Percentiles rank a stretch among this genome's conserved stretches.
These are phyloP conservation scores for Nematopogon swammerdamellus DNA, from an alignment of 2,888 invertebrate genomes.

Conservation along the genomic window DNA sequence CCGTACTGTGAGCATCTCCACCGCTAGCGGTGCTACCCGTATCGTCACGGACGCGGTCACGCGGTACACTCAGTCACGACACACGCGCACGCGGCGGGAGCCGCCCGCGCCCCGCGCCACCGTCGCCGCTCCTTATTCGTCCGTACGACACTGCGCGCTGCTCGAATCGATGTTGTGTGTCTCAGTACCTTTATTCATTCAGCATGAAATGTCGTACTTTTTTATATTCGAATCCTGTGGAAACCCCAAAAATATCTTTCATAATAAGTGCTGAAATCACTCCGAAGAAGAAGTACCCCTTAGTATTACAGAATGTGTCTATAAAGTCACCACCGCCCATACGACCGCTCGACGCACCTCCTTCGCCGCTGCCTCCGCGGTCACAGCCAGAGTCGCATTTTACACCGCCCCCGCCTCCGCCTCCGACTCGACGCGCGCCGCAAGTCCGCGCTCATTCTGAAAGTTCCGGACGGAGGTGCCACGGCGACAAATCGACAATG, in stretches of 20 bases:
- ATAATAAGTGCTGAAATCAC: too few relatives aligned
- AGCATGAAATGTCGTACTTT: not conserved
- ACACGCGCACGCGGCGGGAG: constrained; percentile 48
- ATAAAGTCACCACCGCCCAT: too few relatives aligned
- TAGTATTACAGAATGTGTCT: too few relatives aligned
- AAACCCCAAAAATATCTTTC: not conserved
- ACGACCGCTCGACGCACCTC: too few relatives aligned
- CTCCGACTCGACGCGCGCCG: too few relatives aligned
- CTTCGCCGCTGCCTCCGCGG: too few relatives aligned
- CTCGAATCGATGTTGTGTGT: not conserved
- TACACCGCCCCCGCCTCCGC: too few relatives aligned
- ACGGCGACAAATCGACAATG: too few relatives aligned
- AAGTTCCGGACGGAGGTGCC: too few relatives aligned
- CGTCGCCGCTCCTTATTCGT: not conserved
- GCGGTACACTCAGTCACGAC: constrained; percentile 19
- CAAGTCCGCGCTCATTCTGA: too few relatives aligned
- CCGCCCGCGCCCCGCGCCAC: constrained; percentile 42
- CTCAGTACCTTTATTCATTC: not conserved
- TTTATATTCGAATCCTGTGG: not conserved
- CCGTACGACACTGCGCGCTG: not conserved
- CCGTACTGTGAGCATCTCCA: not conserved
- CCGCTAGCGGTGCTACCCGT: not conserved
- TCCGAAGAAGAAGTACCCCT: too few relatives aligned
- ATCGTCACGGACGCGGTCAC: constrained; percentile 1
- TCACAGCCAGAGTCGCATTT: too few relatives aligned